Percentiles rank a stretch among this genome's conserved stretches.
These are phyloP conservation scores for Eristalis intricaria DNA, from an alignment of 2,888 invertebrate species.

Conservation along the genomic window DNA sequence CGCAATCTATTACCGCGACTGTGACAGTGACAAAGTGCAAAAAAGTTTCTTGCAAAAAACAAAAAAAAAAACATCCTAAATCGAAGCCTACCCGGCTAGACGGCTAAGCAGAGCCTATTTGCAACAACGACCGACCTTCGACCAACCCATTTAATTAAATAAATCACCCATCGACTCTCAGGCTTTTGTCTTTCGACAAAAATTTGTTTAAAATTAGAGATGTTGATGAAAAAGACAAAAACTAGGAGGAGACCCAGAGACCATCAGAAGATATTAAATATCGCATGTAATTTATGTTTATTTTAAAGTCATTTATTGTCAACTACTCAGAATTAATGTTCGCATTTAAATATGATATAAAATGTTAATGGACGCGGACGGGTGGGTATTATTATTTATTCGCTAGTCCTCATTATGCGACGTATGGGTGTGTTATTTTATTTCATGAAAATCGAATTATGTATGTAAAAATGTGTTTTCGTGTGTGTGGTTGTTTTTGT, in stretches of 20 bases:
- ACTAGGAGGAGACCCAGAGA: neutral
- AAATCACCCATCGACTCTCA: conserved; percentile 35
- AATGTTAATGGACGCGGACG: conserved; percentile 27
- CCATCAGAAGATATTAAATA: neutral
- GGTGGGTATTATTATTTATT: conserved; percentile 49
- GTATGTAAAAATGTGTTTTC: neutral
- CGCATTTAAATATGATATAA: conserved; percentile 36
- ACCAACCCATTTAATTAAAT: conserved; percentile 24
- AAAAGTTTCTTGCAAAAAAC: neutral
- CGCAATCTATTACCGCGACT: conserved; percentile 8
- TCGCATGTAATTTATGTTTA: conserved; percentile 42
- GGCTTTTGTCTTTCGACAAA: conserved; percentile 4
- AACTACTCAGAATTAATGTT: conserved; percentile 32
- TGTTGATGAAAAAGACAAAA: neutral
- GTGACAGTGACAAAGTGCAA: conserved; percentile 18
- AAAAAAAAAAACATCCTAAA: neutral
- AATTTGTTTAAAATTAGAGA: conserved; percentile 30
- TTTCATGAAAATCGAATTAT: conserved; percentile 28
- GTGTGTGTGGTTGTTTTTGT: neutral
- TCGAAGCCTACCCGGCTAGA: conserved; percentile 8
- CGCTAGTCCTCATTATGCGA: conserved; percentile 28
- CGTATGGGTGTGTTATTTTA: conserved; percentile 31
- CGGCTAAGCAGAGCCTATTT: conserved; percentile 28
- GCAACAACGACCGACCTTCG: conserved; percentile 31
- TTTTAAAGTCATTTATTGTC: conserved; percentile 44